Evolutionary conservation across 2,888 invertebrate species (phyloP).

Genomic region (Diarsia rubi): DNA sequence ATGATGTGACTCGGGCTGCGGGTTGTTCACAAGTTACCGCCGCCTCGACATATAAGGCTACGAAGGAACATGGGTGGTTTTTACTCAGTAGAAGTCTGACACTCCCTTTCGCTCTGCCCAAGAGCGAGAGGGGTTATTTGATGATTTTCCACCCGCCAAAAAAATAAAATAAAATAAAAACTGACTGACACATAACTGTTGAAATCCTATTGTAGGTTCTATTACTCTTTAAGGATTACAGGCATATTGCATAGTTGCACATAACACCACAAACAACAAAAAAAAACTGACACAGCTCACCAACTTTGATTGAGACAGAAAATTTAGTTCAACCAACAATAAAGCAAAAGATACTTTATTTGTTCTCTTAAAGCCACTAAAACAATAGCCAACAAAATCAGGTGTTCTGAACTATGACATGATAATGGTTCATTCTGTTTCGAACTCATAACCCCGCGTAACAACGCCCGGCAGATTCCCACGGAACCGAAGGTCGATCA

Average conservation of each 20-base stretch:
- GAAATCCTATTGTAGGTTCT: no score
- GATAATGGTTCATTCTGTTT: conserved; percentile 53
- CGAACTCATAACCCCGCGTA: conserved; percentile 63
- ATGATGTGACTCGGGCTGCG: no score
- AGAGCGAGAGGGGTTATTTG: no score
- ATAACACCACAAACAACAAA: background rate
- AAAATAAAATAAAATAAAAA: no score
- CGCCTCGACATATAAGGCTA: no score
- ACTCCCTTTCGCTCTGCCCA: no score
- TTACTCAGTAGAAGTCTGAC: no score
- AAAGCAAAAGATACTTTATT: conserved; percentile 20
- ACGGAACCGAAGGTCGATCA: conserved; percentile 66
- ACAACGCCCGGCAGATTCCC: conserved; percentile 66
- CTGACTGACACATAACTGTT: no score
- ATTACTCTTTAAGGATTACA: no score
- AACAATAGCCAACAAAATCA: conserved; percentile 52
- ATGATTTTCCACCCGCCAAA: no score
- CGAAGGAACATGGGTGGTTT: no score
- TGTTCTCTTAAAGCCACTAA: conserved; percentile 1
- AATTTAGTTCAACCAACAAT: background rate
- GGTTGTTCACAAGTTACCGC: no score
- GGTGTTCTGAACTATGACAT: conserved; percentile 59
- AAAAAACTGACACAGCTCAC: background rate
- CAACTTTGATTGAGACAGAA: background rate
- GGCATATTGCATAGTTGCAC: background rate